These are phyloP conservation scores for Cotesia vestalis DNA, from an alignment of 1,140 invertebrate genomes.

Conservation along the genomic window DNA sequence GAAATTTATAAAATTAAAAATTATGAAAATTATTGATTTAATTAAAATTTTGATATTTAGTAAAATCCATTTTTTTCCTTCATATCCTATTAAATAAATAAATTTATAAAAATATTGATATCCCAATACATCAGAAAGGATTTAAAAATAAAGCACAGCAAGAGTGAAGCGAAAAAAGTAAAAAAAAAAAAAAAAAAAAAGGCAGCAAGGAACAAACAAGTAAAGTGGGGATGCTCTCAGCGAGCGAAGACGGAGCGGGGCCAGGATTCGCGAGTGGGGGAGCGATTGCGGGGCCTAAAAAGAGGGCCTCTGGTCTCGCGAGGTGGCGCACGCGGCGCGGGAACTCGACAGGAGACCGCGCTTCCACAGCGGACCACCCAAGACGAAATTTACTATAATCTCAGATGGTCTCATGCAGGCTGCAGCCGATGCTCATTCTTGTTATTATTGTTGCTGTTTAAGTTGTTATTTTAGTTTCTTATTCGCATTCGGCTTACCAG, in stretches of 20 bases:
- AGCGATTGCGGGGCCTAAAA: slow-evolving; percentile 37
- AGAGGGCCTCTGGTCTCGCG: slow-evolving; percentile 45
- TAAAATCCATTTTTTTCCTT: too few species aligned
- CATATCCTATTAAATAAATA: too few species aligned
- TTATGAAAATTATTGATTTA: too few species aligned
- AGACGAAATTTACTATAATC: slow-evolving; percentile 64
- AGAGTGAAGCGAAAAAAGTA: too few species aligned
- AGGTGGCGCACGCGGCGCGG: slow-evolving; percentile 60
- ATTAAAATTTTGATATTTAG: too few species aligned
- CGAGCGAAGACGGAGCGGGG: slow-evolving; percentile 23
- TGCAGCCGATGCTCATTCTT: slow-evolving; percentile 35
- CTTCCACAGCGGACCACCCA: slow-evolving; percentile 61
- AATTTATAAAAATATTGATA: too few species aligned
- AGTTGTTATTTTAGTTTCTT: background rate
- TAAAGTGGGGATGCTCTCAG: slow-evolving; percentile 22
- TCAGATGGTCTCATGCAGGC: slow-evolving; percentile 39
- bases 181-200: too few species aligned
- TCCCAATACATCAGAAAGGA: too few species aligned
- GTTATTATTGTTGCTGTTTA: slow-evolving; percentile 23
- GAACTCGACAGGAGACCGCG: slow-evolving; percentile 58
- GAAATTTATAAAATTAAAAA: too few species aligned
- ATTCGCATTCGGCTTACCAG: background rate
- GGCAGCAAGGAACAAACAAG: too few species aligned
- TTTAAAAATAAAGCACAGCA: too few species aligned
- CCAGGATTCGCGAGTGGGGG: slow-evolving; percentile 28